phyloP scores from a whole-genome alignment of 1,140 invertebrate species.

The Drosophila paulistorum region DNA sequence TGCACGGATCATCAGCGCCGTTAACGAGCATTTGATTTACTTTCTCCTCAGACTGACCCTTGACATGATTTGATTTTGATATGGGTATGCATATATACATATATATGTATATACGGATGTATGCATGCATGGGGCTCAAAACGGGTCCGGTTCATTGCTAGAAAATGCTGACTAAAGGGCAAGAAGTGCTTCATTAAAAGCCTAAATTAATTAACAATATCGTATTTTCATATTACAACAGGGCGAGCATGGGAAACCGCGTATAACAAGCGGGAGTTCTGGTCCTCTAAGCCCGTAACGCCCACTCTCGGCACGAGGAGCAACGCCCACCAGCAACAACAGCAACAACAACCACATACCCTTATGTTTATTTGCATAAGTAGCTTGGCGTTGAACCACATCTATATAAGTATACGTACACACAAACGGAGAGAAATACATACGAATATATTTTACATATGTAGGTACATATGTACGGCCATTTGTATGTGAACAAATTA shows the following conservation, averaged over 20 bases:
- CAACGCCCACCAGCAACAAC: conserved; percentile 38
- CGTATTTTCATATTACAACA: conserved; percentile 63
- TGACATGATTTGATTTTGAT: conserved; percentile 63
- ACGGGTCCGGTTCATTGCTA: not conserved
- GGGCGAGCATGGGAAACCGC: conserved; percentile 32
- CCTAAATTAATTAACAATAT: conserved; percentile 81
- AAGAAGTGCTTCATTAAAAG: conserved; percentile 57
- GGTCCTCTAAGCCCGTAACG: conserved; percentile 26
- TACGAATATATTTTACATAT: conserved; percentile 17
- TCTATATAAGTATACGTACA: not conserved
- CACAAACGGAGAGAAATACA: not conserved
- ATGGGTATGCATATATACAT: conserved; percentile 40
- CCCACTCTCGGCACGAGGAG: conserved; percentile 11
- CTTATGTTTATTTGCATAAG: conserved; percentile 78
- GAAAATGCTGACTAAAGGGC: conserved; percentile 56
- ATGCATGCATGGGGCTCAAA: not conserved
- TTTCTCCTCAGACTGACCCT: conserved; percentile 49
- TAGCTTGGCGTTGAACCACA: conserved; percentile 50
- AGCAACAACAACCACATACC: conserved; percentile 18
- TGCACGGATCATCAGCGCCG: conserved; percentile 13
- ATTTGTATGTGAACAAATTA: conserved; percentile 67
- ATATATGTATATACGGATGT: no score
- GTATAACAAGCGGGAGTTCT: conserved; percentile 33
- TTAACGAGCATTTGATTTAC: conserved; percentile 66
- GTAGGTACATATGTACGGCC: conserved; percentile 16